phyloP scores from a whole-genome alignment of 2,797 vertebrate genomes.

The Emydoidea blandingii region DNA sequence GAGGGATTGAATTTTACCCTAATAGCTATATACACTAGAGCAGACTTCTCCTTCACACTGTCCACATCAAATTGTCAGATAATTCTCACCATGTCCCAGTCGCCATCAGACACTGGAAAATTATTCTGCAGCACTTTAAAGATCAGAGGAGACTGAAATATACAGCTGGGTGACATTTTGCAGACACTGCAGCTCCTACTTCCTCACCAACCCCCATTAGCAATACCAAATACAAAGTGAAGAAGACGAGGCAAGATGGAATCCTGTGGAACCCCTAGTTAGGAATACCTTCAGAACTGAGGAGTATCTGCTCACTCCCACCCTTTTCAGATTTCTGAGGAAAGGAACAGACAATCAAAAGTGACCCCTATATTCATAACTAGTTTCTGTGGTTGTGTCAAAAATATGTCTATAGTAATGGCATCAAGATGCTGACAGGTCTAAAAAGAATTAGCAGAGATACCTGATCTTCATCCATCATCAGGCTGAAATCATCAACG shows the following conservation, averaged over 20 bases:
- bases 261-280: neutral
- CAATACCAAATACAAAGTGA: neutral
- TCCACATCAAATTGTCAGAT: too few species aligned
- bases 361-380: too few species aligned
- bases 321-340: neutral
- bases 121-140: neutral
- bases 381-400: too few species aligned
- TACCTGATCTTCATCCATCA: too few species aligned
- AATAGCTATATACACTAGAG: too few species aligned
- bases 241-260: accelerated
- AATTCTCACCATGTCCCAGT: neutral
- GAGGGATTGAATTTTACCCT: too few species aligned
- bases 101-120: neutral
- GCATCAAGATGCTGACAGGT: neutral
- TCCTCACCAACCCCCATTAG: accelerated
- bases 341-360: too few species aligned
- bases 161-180: accelerated
- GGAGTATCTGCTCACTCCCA: neutral
- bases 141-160: neutral
- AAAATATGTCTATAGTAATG: neutral
- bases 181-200: accelerated
- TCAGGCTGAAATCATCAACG: neutral
- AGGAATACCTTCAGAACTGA: neutral
- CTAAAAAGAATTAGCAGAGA: neutral
- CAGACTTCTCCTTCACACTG: too few species aligned